Conservation (phyloP, 2,113 vertebrate genomes). For the Bagarius yarrelli region DNA sequence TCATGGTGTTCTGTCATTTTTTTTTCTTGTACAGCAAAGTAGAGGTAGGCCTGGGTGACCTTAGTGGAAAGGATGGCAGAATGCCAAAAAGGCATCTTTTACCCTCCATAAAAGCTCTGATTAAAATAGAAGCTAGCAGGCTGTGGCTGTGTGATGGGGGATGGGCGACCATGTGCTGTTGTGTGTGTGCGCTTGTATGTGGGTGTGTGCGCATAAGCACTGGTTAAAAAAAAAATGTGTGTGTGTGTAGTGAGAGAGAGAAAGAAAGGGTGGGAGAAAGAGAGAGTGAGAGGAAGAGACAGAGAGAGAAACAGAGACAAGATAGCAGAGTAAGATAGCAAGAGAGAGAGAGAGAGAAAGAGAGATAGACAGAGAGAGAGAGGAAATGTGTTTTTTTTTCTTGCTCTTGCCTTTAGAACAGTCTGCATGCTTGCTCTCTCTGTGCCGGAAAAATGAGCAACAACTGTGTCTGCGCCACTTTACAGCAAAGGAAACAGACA, state of each 20-base stretch:
- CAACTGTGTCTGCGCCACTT: slow-evolving; percentile 9
- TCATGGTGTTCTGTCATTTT: slow-evolving; percentile 12
- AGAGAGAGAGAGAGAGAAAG: slow-evolving; percentile 29
- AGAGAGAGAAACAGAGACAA: not conserved
- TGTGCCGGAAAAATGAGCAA: slow-evolving; percentile 28
- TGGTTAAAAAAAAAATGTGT: slow-evolving; percentile 3
- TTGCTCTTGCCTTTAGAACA: not conserved
- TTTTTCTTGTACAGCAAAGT: slow-evolving; percentile 29
- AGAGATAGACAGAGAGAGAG: slow-evolving; percentile 24
- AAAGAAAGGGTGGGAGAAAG: slow-evolving; percentile 4
- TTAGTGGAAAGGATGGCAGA: slow-evolving; percentile 49
- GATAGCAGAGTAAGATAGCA: slow-evolving; percentile 7
- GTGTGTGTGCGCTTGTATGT: slow-evolving; percentile 10
- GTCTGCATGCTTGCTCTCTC: slow-evolving; percentile 28
- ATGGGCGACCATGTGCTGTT: slow-evolving; percentile 12
- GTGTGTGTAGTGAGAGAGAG: slow-evolving; percentile 5
- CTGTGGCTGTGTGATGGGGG: slow-evolving; percentile 28
- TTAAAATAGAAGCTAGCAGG: slow-evolving; percentile 53
- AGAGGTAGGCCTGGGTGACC: slow-evolving; percentile 48
- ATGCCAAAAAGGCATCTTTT: slow-evolving; percentile 51
- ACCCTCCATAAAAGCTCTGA: slow-evolving; percentile 55
- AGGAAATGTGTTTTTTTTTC: slow-evolving; percentile 32
- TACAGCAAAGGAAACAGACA: slow-evolving; percentile 9
- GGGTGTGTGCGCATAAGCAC: not conserved
- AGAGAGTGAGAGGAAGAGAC: slow-evolving; percentile 29